Conservation (phyloP, 2,888 invertebrate genomes). For the Sinopyrophorus schimmeli region DNA sequence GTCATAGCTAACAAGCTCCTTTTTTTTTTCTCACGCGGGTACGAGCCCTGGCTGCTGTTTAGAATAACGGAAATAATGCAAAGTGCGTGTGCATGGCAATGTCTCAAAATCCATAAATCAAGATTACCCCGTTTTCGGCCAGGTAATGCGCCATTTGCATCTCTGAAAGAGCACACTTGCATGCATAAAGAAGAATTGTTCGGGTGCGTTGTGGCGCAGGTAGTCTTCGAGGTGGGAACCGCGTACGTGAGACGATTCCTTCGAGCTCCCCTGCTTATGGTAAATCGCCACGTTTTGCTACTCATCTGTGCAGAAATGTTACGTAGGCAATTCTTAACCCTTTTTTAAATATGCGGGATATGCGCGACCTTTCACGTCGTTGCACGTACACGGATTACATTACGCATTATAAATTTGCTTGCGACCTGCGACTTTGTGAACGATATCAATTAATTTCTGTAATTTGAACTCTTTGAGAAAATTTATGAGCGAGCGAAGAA, state of each 20-base stretch:
- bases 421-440: constrained; percentile 7
- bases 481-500: too few species aligned
- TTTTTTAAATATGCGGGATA: constrained; percentile 16
- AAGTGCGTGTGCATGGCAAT: constrained; percentile 19
- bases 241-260: constrained; percentile 21
- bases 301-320: constrained; percentile 20
- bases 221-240: constrained; percentile 28
- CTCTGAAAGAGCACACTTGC: constrained; percentile 27
- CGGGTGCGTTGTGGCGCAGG: constrained; percentile 26
- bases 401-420: constrained; percentile 20
- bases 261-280: constrained; percentile 22
- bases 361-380: constrained; percentile 10
- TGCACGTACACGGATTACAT: constrained; percentile 6
- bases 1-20: constrained; percentile 3
- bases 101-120: constrained; percentile 33
- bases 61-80: constrained; percentile 24
- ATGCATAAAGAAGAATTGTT: constrained; percentile 31
- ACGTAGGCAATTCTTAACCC: constrained; percentile 24
- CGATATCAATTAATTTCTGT: too few species aligned
- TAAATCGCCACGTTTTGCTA: constrained; percentile 15
- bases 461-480: too few species aligned
- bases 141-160: constrained; percentile 33
- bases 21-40: constrained; percentile 19
- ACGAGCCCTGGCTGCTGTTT: constrained; percentile 4
- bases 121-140: constrained; percentile 32